A percentile compares a stretch with the other conserved stretches of the same genome.
Evolutionary conservation across 2,888 invertebrate species (phyloP).

Genomic region (Axea sp.): DNA sequence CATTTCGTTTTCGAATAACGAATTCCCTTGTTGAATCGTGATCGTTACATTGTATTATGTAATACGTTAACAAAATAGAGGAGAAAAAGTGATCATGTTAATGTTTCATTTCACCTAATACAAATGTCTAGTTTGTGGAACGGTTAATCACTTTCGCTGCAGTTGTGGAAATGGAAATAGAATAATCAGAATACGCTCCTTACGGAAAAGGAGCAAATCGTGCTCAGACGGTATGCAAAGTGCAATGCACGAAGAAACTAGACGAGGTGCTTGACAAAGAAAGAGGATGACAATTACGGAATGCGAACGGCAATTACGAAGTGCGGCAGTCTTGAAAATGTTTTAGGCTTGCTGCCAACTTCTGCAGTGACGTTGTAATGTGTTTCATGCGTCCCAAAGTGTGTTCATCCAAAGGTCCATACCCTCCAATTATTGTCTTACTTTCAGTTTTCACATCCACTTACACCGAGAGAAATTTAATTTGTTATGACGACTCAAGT

Average conservation of each 20-base stretch:
- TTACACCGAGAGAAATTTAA: too few species aligned
- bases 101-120: too few species aligned
- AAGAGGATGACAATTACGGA: slow-evolving; percentile 62
- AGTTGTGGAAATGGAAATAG: slow-evolving; percentile 42
- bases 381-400: slow-evolving; percentile 63
- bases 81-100: too few species aligned
- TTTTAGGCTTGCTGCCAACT: slow-evolving; percentile 73
- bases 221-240: slow-evolving; percentile 42
- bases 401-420: slow-evolving; percentile 60
- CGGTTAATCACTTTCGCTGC: slow-evolving; percentile 46
- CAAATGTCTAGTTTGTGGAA: slow-evolving; percentile 54
- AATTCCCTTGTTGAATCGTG: too few species aligned
- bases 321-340: slow-evolving; percentile 74
- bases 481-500: too few species aligned
- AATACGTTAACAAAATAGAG: too few species aligned
- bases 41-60: too few species aligned
- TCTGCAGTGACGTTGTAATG: slow-evolving; percentile 72
- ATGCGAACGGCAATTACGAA: slow-evolving; percentile 72
- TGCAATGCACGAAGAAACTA: slow-evolving; percentile 57
- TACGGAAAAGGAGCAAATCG: slow-evolving; percentile 29
- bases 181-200: slow-evolving; percentile 28
- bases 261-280: slow-evolving; percentile 48
- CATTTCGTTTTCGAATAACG: too few species aligned
- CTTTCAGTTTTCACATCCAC: slow-evolving; percentile 10
- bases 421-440: slow-evolving; percentile 61